phyloP scores from a whole-genome alignment of 2,888 invertebrate genomes.

The Xanthostigma xanthostigma region DNA sequence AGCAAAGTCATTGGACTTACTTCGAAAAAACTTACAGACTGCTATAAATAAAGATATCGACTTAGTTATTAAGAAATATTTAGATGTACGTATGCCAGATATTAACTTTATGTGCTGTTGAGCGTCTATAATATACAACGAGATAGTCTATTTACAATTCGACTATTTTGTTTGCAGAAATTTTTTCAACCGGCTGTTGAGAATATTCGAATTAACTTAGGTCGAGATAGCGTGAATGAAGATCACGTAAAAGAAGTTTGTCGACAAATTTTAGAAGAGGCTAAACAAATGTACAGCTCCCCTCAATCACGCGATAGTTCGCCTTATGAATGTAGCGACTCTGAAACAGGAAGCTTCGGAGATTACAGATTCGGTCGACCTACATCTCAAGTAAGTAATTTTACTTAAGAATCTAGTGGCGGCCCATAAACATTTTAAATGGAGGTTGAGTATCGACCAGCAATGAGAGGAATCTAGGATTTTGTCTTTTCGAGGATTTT shows the following conservation, averaged over 20 bases:
- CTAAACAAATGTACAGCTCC: constrained; percentile 50
- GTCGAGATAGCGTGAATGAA: constrained; percentile 57
- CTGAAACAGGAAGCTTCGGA: constrained; percentile 33
- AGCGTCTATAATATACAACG: neutral
- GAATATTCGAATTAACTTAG: constrained; percentile 61
- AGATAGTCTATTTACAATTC: neutral
- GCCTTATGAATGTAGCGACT: constrained; percentile 38
- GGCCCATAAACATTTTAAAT: too few relatives aligned
- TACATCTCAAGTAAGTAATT: constrained; percentile 6
- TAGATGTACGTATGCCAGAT: constrained; percentile 38
- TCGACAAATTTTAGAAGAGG: constrained; percentile 64
- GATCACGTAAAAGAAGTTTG: constrained; percentile 62
- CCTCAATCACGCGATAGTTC: constrained; percentile 31
- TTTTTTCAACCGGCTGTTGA: constrained; percentile 67
- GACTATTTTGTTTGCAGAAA: constrained; percentile 38
- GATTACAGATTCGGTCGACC: constrained; percentile 31
- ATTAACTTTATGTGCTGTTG: constrained; percentile 2
- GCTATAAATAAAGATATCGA: constrained; percentile 66
- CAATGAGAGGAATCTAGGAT: too few relatives aligned
- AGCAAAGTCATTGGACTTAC: constrained; percentile 56
- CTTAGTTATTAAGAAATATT: constrained; percentile 58
- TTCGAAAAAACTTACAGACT: constrained; percentile 60
- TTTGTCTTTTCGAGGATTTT: too few relatives aligned
- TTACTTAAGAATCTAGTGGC: neutral
- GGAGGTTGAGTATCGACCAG: too few relatives aligned